Conservation (phyloP, 2,113 vertebrate species). For the Collichthys lucidus region DNA sequence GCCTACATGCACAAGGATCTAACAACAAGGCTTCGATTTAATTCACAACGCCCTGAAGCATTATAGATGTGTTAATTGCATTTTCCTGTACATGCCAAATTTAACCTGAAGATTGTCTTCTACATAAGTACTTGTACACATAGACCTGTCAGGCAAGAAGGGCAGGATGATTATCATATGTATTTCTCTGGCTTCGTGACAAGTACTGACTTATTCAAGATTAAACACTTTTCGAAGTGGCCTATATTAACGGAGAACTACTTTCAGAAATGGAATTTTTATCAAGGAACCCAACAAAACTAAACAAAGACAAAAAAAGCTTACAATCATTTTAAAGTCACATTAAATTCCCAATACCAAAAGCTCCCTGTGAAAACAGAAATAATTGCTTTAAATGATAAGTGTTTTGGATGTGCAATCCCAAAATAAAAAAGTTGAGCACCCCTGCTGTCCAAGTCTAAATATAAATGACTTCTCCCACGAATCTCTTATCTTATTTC, state of each 20-base stretch:
- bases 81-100: slow-evolving; percentile 15
- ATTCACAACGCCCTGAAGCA: not conserved
- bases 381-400: slow-evolving; percentile 22
- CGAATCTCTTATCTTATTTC: slow-evolving; percentile 67
- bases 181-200: slow-evolving; percentile 2
- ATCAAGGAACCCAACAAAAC: not conserved
- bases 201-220: not conserved
- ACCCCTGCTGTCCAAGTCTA: slow-evolving; percentile 55
- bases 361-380: not conserved
- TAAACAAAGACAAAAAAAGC: too few relatives aligned
- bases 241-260: not conserved
- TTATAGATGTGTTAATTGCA: slow-evolving; percentile 27
- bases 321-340: not conserved
- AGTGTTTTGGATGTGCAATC: slow-evolving; percentile 41
- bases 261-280: not conserved
- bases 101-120: slow-evolving; percentile 21
- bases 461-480: slow-evolving; percentile 68
- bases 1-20: not conserved
- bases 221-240: not conserved
- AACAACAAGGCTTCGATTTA: not conserved
- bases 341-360: not conserved
- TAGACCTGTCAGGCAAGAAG: slow-evolving; percentile 9
- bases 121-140: slow-evolving; percentile 1
- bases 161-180: slow-evolving; percentile 16
- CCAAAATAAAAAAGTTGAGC: slow-evolving; percentile 60